Percentiles rank a stretch among this genome's conserved stretches.
These are phyloP conservation scores for Bombyx huttoni DNA, from an alignment of 2,888 invertebrate genomes.

Conservation along the genomic window DNA sequence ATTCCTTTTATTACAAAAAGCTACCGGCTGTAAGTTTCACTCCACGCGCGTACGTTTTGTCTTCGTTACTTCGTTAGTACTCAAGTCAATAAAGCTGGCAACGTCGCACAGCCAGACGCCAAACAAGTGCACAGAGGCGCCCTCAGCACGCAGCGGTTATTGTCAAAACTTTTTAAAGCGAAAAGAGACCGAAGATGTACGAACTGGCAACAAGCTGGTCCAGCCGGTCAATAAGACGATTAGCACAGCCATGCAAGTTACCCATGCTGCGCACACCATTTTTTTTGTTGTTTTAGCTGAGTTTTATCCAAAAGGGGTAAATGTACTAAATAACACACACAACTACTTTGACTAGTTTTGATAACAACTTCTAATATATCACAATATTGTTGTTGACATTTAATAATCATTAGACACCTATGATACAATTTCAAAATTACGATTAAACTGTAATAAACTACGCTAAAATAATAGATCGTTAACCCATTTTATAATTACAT, in stretches of 20 bases:
- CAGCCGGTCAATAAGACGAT: constrained; percentile 72
- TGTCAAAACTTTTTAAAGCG: constrained; percentile 45
- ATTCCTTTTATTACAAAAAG: constrained; percentile 25
- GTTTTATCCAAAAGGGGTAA: not conserved
- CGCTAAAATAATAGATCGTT: too few species aligned
- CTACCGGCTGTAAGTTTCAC: constrained; percentile 64
- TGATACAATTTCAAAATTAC: too few species aligned
- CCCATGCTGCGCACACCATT: constrained; percentile 32
- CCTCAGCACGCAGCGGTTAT: constrained; percentile 70
- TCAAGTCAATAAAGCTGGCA: constrained; percentile 71
- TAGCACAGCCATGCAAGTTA: constrained; percentile 52
- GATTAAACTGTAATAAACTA: too few species aligned
- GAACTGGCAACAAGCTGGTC: constrained; percentile 65
- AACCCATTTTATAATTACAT: too few species aligned
- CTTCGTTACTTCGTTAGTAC: constrained; percentile 62
- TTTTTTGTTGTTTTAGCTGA: constrained; percentile 33
- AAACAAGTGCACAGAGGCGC: constrained; percentile 69
- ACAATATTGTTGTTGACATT: too few species aligned
- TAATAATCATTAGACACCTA: too few species aligned
- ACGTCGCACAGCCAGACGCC: constrained; percentile 70
- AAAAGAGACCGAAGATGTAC: constrained; percentile 54
- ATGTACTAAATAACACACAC: not conserved
- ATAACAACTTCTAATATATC: too few species aligned
- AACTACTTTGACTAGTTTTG: not conserved
- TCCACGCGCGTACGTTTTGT: constrained; percentile 70